Percentiles rank a stretch among this genome's conserved stretches.
Evolutionary conservation across 2,797 vertebrate species (phyloP).

Genomic region (Alectoris magna): DNA sequence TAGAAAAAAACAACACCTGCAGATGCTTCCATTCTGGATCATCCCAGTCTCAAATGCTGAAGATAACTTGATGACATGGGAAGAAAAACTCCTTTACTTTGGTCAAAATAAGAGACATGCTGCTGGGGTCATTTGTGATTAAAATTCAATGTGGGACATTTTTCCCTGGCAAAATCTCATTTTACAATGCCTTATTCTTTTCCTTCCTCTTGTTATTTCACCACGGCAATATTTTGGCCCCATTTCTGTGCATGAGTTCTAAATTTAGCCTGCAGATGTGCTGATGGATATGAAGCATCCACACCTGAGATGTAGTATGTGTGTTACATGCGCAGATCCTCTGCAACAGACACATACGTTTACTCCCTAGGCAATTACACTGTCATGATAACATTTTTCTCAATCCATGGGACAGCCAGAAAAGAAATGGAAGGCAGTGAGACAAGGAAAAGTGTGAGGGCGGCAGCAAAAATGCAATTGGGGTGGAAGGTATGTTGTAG

Average conservation of each 20-base stretch:
- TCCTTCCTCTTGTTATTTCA: slow-evolving; percentile 48
- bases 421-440: background rate
- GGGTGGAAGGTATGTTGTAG: background rate
- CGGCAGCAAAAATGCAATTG: background rate
- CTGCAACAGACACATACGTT: background rate
- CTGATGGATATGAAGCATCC: slow-evolving; percentile 63
- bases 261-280: slow-evolving; percentile 69
- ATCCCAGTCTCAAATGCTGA: background rate
- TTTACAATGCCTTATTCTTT: slow-evolving; percentile 32
- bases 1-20: background rate
- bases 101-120: background rate
- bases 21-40: background rate
- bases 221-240: slow-evolving; percentile 67
- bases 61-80: background rate
- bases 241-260: slow-evolving; percentile 45
- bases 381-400: background rate
- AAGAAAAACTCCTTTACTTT: background rate
- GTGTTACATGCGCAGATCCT: slow-evolving; percentile 15
- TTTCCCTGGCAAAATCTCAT: background rate
- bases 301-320: slow-evolving; percentile 31
- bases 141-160: background rate
- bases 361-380: background rate
- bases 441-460: background rate
- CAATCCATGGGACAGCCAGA: background rate
- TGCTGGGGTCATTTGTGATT: background rate